phyloP scores from a whole-genome alignment of 2,888 invertebrate genomes.

The Tetragonula carbonaria region DNA sequence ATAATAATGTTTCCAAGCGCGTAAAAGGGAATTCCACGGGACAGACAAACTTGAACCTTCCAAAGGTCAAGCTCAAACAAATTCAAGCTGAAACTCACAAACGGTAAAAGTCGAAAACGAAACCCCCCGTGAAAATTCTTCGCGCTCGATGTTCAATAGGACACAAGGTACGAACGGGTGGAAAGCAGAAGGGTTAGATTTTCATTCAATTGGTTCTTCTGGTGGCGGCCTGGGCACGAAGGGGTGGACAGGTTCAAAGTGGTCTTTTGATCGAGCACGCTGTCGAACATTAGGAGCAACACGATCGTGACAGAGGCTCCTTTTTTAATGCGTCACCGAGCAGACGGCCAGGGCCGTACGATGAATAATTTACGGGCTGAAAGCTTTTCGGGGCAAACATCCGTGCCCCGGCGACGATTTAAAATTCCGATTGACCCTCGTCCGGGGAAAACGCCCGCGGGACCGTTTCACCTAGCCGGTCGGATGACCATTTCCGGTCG shows the following conservation, averaged over 20 bases:
- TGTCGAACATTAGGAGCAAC: slow-evolving; percentile 50
- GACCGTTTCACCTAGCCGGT: neutral
- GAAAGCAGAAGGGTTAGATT: neutral
- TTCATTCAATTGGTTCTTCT: neutral
- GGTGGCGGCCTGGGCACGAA: neutral
- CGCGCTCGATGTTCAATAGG: too few relatives aligned
- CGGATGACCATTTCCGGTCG: slow-evolving; percentile 41
- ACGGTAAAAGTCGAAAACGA: too few relatives aligned
- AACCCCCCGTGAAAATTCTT: too few relatives aligned
- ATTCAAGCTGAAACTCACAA: too few relatives aligned
- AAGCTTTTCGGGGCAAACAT: slow-evolving; percentile 78
- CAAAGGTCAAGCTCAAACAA: too few relatives aligned
- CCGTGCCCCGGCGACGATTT: slow-evolving; percentile 70
- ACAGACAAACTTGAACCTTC: too few relatives aligned
- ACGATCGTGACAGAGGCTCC: slow-evolving; percentile 24
- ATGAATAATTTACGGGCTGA: slow-evolving; percentile 80
- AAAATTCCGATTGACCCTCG: slow-evolving; percentile 79
- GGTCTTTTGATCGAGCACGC: slow-evolving; percentile 43
- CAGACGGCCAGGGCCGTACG: slow-evolving; percentile 51
- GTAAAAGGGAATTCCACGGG: too few relatives aligned
- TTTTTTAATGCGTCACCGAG: slow-evolving; percentile 45
- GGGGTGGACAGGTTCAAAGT: neutral
- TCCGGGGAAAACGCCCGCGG: slow-evolving; percentile 36
- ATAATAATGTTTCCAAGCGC: too few relatives aligned
- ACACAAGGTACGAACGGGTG: too few relatives aligned